Evolutionary conservation across 2,797 vertebrate genomes (phyloP), one percentile per base, ranked within the genome.

Genomic region (Columba guinea): DNA sequence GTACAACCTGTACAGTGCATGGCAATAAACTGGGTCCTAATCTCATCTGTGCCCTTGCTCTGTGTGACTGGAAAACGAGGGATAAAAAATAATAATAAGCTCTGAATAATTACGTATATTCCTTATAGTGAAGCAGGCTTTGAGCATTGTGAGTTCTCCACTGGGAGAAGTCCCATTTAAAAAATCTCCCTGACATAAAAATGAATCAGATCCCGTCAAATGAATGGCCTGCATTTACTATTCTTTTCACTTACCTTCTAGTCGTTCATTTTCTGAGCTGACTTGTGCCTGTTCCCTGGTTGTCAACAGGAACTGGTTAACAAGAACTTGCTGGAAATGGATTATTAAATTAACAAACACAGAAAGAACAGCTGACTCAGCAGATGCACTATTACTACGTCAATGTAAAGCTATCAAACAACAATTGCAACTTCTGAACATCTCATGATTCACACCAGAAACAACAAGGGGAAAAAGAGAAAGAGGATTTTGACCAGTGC

Each of bases 81-180:
- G 87, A 91, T 76, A 94, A 95, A 95, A 85, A 93, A 93, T 92
- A 95, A 95, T 92, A 94, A 83, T 86, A 79, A 94, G 60, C 44
- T 67, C 67, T 39, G 82, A 95, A 94, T 84, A 87, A 94, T 91
- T 86, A 65, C 41, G 39, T 87, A 70, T 93, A 89, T n/a, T 67
- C 87, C 95, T 95, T 75, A 30, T 49, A 92, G 74, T 30, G 65
- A 88, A 86, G 60, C 89, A 84, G 84, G 77, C 48, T 48, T 84
- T 84, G 49, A 89, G 73, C 65, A 46, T 15, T 24, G 32, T 48
- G 73, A 94, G 62, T 8, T 69, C 24, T 94, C 79, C 60, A 18
- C 51, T 55, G 87, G 75, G 95, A 90, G 48, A 90, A 95, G 74
- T 62, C 83, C 78, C 94, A 91, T 94, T 92, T 96, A 83, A 95